Conservation (phyloP, 2,888 invertebrate species). For the Odontothrips loti region DNA sequence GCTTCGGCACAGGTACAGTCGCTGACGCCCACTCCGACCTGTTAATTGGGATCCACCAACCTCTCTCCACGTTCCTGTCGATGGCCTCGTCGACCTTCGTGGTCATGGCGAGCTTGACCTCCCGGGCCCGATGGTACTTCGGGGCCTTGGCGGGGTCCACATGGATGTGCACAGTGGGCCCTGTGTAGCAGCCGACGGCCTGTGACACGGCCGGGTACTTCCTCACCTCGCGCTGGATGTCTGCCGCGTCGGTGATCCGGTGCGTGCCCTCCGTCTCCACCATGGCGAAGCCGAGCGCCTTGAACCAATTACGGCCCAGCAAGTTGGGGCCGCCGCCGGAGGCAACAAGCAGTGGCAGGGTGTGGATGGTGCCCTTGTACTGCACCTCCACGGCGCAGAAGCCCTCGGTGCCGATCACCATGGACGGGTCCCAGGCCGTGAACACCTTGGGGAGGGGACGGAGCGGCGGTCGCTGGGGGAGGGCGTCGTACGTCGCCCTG, state of each 20-base stretch:
- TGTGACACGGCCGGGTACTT: not conserved
- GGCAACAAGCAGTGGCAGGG: not conserved
- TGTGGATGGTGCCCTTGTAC: not conserved
- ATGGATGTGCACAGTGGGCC: not conserved
- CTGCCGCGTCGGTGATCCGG: not conserved
- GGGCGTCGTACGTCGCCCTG: not conserved
- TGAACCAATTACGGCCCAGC: not conserved
- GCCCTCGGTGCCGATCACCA: not conserved
- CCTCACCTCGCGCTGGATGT: not conserved
- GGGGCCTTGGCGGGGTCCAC: not conserved
- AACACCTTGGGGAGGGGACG: not conserved
- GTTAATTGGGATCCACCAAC: not conserved
- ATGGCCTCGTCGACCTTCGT: not conserved
- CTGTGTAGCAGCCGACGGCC: not conserved
- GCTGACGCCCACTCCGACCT: not conserved
- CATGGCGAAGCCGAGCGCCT: not conserved
- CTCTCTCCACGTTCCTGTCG: not conserved
- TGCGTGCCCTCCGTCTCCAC: not conserved
- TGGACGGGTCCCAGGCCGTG: not conserved
- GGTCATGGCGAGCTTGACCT: not conserved
- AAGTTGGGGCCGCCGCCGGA: not conserved
- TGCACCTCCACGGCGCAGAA: not conserved
- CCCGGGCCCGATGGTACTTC: not conserved
- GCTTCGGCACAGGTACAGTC: not conserved
- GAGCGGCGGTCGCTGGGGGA: not conserved